Percentiles rank a stretch among this genome's conserved stretches.
These are phyloP conservation scores for Heteronetta atricapilla DNA, from an alignment of 2,113 vertebrate species.

Conservation along the genomic window DNA sequence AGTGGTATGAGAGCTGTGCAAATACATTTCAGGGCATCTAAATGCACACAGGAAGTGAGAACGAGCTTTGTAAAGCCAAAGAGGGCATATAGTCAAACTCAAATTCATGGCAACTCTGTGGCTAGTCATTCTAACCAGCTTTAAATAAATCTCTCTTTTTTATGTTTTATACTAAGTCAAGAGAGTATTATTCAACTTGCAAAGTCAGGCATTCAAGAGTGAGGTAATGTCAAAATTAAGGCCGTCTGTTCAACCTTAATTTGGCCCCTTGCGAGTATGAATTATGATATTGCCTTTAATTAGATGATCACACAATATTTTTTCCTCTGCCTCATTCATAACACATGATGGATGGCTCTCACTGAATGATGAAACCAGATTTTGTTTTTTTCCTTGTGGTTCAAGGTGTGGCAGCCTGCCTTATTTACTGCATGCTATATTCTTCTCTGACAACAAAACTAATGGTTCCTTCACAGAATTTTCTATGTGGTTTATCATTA, in stretches of 20 bases:
- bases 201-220: not conserved
- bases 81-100: not conserved
- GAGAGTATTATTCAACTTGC: not conserved
- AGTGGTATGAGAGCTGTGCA: not conserved
- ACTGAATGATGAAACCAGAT: conserved; percentile 28
- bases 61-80: not conserved
- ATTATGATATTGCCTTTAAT: conserved; percentile 45
- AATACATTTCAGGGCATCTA: not conserved
- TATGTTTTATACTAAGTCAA: not conserved
- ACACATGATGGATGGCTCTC: conserved; percentile 1
- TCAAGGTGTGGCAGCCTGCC: conserved; percentile 43
- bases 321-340: conserved; percentile 12
- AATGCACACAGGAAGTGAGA: not conserved
- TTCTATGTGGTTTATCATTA: not conserved
- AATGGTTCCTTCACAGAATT: not conserved
- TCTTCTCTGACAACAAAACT: not conserved
- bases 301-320: conserved; percentile 40
- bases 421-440: not conserved
- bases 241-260: not conserved
- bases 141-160: not conserved
- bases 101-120: not conserved
- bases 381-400: conserved; percentile 15
- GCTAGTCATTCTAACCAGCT: not conserved
- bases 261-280: conserved; percentile 27
- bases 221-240: conserved; percentile 52